Percentiles rank a stretch among this genome's conserved stretches.
These are phyloP conservation scores for Metallyticus violacea DNA, from an alignment of 2,888 invertebrate genomes.

Conservation along the genomic window DNA sequence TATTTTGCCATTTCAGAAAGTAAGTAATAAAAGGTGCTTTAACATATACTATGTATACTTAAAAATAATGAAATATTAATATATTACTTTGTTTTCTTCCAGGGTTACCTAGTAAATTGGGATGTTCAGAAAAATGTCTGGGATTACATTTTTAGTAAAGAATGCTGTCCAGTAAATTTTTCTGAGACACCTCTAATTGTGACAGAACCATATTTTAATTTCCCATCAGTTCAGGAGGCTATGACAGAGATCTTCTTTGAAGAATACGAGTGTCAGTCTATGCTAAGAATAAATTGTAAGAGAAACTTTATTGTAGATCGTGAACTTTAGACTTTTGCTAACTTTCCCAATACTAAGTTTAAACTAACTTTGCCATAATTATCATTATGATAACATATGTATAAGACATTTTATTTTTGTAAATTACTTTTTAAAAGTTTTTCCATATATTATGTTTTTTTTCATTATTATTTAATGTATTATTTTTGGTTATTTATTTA, in stretches of 20 bases:
- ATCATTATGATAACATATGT: too few species aligned
- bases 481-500: too few species aligned
- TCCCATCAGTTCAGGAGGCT: constrained; percentile 87
- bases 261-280: constrained; percentile 86
- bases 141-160: constrained; percentile 91
- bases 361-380: too few species aligned
- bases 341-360: too few species aligned
- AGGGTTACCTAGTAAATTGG: constrained; percentile 93
- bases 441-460: too few species aligned
- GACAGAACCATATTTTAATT: constrained; percentile 94
- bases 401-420: too few species aligned
- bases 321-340: too few species aligned
- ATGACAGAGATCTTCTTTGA: constrained; percentile 97
- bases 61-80: neutral
- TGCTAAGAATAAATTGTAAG: constrained; percentile 69
- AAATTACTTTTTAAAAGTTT: too few species aligned
- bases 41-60: neutral
- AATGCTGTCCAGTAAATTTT: constrained; percentile 74
- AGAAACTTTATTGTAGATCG: too few species aligned
- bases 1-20: constrained; percentile 87
- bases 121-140: constrained; percentile 93
- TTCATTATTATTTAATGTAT: too few species aligned
- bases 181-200: constrained; percentile 77
- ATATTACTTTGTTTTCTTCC: constrained; percentile 38
- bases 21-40: constrained; percentile 33